These are phyloP conservation scores for Caenorhabditis brenneri DNA, from an alignment of 1,140 invertebrate genomes.

Conservation along the genomic window DNA sequence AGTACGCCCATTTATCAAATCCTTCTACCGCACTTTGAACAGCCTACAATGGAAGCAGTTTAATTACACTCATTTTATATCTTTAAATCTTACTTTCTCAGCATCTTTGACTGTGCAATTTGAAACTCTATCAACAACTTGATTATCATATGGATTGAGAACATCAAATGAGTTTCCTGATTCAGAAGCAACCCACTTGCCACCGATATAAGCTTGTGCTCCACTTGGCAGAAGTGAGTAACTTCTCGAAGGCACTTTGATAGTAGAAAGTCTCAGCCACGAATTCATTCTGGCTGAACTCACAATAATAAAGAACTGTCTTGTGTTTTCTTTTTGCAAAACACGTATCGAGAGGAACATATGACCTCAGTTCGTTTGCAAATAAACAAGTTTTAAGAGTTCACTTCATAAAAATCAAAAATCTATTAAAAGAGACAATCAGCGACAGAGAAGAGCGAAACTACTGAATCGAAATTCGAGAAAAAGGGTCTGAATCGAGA, in stretches of 20 bases:
- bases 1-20: constrained; percentile 62
- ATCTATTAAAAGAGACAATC: not conserved
- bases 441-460: not conserved
- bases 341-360: not conserved
- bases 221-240: constrained; percentile 46
- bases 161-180: constrained; percentile 61
- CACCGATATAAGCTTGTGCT: constrained; percentile 48
- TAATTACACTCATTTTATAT: not conserved
- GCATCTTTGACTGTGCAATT: constrained; percentile 65
- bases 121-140: constrained; percentile 61
- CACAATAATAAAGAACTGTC: not conserved
- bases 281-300: not conserved
- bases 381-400: not conserved
- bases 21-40: constrained; percentile 64
- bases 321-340: not conserved
- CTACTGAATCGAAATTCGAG: constrained; percentile 26
- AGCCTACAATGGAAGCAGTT: constrained; percentile 59
- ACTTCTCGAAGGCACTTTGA: not conserved
- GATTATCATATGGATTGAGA: constrained; percentile 61
- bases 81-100: constrained; percentile 55
- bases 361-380: not conserved
- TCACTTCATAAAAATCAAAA: constrained; percentile 6
- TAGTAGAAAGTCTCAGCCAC: not conserved
- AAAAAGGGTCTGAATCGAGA: constrained; percentile 5
- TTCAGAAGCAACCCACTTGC: not conserved